These are phyloP conservation scores for Lepisosteus oculatus DNA, from an alignment of 2,113 vertebrate species.

Conservation along the genomic window DNA sequence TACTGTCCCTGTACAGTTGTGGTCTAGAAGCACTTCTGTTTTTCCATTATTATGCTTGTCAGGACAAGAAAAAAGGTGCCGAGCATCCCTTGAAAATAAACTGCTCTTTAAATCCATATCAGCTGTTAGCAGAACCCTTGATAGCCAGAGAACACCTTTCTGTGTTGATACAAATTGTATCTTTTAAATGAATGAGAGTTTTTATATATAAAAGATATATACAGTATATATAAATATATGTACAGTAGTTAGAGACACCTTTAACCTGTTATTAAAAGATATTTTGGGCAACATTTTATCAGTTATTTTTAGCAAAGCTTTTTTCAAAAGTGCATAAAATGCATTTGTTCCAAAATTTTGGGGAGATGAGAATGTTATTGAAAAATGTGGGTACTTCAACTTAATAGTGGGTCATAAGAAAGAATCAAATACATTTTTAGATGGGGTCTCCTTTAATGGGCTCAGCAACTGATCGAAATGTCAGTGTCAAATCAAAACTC, in stretches of 20 bases:
- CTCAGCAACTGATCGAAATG: too few relatives aligned
- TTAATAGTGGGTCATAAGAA: too few relatives aligned
- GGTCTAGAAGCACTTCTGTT: not conserved
- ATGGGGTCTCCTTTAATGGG: too few relatives aligned
- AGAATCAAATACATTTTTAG: too few relatives aligned
- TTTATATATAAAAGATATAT: constrained; percentile 77
- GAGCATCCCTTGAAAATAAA: not conserved
- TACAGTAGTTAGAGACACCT: constrained; percentile 47
- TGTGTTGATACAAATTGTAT: constrained; percentile 99
- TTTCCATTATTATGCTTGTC: too few relatives aligned
- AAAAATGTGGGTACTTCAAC: too few relatives aligned
- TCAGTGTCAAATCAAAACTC: too few relatives aligned
- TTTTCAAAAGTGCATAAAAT: constrained; percentile 30
- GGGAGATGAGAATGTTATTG: constrained; percentile 14
- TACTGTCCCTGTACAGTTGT: not conserved
- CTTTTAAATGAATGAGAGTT: constrained; percentile 84
- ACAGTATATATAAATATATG: constrained; percentile 66
- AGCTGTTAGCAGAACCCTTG: constrained; percentile 71
- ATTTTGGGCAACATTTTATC: constrained; percentile 85
- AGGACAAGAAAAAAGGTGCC: not conserved
- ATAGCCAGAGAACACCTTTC: constrained; percentile 86
- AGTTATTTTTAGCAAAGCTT: constrained; percentile 59
- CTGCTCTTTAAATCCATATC: constrained; percentile 31
- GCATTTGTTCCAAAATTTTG: constrained; percentile 22
- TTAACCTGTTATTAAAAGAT: constrained; percentile 64